These are phyloP conservation scores for Notospermus geniculatus DNA, from an alignment of 1,140 invertebrate species.

Conservation along the genomic window DNA sequence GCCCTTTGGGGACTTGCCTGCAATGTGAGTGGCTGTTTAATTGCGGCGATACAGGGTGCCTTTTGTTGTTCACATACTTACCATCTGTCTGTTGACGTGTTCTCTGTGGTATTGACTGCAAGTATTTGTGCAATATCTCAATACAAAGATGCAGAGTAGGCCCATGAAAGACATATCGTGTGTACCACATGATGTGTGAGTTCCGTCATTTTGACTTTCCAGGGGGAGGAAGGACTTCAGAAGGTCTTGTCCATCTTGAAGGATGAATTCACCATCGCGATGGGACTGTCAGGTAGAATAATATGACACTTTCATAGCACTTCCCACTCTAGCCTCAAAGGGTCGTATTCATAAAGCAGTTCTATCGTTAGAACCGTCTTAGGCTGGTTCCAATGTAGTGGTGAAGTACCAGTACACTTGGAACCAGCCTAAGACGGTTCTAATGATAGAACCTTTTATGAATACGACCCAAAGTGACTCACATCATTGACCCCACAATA, in stretches of 20 bases:
- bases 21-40: conserved; percentile 33
- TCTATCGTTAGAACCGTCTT: too few relatives aligned
- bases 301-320: too few relatives aligned
- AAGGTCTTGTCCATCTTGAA: conserved; percentile 71
- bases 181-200: background rate
- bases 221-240: conserved; percentile 75
- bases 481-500: too few relatives aligned
- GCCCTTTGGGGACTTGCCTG: conserved; percentile 86
- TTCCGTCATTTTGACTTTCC: conserved; percentile 19
- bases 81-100: background rate
- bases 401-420: too few relatives aligned
- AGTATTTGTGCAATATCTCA: too few relatives aligned
- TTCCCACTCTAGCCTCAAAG: too few relatives aligned
- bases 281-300: conserved; percentile 78
- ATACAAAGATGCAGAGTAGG: background rate
- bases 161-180: background rate
- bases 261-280: conserved; percentile 74
- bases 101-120: background rate
- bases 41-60: background rate
- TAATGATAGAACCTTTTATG: too few relatives aligned
- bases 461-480: too few relatives aligned
- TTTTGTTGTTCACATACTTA: background rate
- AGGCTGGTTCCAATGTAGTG: too few relatives aligned
- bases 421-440: too few relatives aligned
- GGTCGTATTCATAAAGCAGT: too few relatives aligned